Base-by-base conservation (phyloP, 2,113 vertebrate species). In the Eulacestoma nigropectus region DNA sequence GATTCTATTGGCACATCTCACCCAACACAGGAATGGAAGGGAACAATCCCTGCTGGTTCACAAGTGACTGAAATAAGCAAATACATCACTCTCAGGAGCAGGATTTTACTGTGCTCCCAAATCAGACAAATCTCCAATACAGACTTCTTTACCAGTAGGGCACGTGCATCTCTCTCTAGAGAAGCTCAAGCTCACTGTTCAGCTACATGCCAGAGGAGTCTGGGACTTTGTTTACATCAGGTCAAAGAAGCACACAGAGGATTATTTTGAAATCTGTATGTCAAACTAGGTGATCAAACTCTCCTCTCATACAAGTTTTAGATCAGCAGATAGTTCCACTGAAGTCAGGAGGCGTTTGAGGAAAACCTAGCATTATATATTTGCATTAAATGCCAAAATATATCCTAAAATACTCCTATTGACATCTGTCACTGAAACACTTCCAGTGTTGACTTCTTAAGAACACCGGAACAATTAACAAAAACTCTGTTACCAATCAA, bases 301-400 rank as follows among this genome's bases (percentile, higher is more conserved):
- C 52, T 79, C 49, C 50, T 82, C 53, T 74, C 16, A 19, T 16
- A 63, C 22, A 42, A 52, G 62, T 69, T 89, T 88, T 46, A 88
- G 10, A 83, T 88, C 64, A 96, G 75, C 22, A 96, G 60, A 84
- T 47, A 69, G n/a, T 33, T 92, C 83, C 73, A 92, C 88, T 92
- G 65, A 93, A 92, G 86, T 95, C 92, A 84, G 68, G 53, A 64
- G 32, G 30, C 3, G 0, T 73, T 22, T 49, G n/a, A 82, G 30
- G 35, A 84, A 90, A 94, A 68, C 32, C 9, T 77, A 72, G 47
- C n/a, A 39, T 70, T 79, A 68, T 5, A 22, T 32, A 73, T 79
- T 73, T 84, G 77, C 73, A 86, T 77, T 86, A 83, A 87, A 84
- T 74, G 64, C 46, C 80, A 95, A 78, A 93, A 84, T 3, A 8